phyloP scores from a whole-genome alignment of 2,888 invertebrate species.

The Xiphydria camelus region DNA sequence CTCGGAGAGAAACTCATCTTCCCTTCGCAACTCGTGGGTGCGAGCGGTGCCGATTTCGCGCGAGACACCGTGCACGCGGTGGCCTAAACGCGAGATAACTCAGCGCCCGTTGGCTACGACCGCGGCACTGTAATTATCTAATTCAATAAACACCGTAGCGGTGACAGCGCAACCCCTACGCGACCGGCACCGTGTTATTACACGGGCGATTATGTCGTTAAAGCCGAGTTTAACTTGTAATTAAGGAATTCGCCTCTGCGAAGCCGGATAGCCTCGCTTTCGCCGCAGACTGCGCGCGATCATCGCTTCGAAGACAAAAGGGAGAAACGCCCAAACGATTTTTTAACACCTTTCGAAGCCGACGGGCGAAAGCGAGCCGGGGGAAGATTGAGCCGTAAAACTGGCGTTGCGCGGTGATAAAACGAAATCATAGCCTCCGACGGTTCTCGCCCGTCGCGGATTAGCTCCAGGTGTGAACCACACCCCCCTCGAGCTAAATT shows the following conservation, averaged over 20 bases:
- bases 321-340: background rate
- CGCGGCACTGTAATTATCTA: conserved; percentile 21
- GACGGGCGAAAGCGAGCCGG: background rate
- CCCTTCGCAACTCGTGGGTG: too few relatives aligned
- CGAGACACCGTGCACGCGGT: background rate
- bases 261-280: conserved; percentile 13
- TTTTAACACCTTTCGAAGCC: conserved; percentile 3
- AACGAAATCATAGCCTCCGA: conserved; percentile 25
- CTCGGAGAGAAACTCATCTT: too few relatives aligned
- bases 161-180: conserved; percentile 36
- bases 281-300: too few relatives aligned
- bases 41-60: too few relatives aligned
- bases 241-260: conserved; percentile 31
- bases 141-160: conserved; percentile 43
- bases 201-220: conserved; percentile 42
- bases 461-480: background rate
- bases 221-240: conserved; percentile 33
- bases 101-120: background rate
- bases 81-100: background rate
- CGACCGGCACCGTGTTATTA: conserved; percentile 36
- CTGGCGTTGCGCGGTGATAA: conserved; percentile 3
- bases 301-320: background rate
- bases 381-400: conserved; percentile 33
- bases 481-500: too few relatives aligned
- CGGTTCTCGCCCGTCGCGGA: too few relatives aligned